Evolutionary conservation across 2,113 vertebrate species (phyloP).

Genomic region (Corydoras sp.): DNA sequence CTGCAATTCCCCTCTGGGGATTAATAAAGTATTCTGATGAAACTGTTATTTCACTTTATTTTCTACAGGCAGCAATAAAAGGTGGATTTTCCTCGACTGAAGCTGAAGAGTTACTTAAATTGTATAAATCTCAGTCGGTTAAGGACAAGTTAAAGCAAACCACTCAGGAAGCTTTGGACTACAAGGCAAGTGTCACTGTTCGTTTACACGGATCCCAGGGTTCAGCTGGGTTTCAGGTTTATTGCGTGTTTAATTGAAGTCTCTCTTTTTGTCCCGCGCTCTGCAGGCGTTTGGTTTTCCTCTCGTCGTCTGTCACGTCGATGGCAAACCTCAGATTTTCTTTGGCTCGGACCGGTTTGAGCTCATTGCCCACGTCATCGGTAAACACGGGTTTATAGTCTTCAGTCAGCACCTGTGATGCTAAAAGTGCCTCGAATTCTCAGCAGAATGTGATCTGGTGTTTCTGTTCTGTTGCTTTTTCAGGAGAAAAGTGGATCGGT

Average conservation of each 20-base stretch:
- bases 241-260: neutral
- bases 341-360: slow-evolving; percentile 92
- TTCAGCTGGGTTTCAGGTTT: neutral
- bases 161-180: slow-evolving; percentile 70
- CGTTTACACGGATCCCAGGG: neutral
- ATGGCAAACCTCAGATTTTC: slow-evolving; percentile 69
- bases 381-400: slow-evolving; percentile 58
- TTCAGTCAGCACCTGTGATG: too few relatives aligned
- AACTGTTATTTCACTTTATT: neutral
- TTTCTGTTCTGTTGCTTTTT: slow-evolving; percentile 33
- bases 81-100: slow-evolving; percentile 70
- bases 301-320: slow-evolving; percentile 68
- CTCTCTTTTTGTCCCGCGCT: neutral
- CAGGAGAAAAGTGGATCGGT: slow-evolving; percentile 69
- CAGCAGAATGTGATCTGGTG: neutral
- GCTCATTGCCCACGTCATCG: slow-evolving; percentile 76
- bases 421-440: too few relatives aligned
- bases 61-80: slow-evolving; percentile 67
- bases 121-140: slow-evolving; percentile 61
- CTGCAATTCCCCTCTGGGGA: too few relatives aligned
- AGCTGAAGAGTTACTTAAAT: slow-evolving; percentile 58
- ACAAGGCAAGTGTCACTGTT: slow-evolving; percentile 66
- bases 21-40: too few relatives aligned
- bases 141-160: slow-evolving; percentile 74
- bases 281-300: slow-evolving; percentile 84